A percentile compares a stretch with the other conserved stretches of the same genome.
These are phyloP conservation scores for Cuculus canorus DNA, from an alignment of 2,797 vertebrate genomes.

Conservation along the genomic window DNA sequence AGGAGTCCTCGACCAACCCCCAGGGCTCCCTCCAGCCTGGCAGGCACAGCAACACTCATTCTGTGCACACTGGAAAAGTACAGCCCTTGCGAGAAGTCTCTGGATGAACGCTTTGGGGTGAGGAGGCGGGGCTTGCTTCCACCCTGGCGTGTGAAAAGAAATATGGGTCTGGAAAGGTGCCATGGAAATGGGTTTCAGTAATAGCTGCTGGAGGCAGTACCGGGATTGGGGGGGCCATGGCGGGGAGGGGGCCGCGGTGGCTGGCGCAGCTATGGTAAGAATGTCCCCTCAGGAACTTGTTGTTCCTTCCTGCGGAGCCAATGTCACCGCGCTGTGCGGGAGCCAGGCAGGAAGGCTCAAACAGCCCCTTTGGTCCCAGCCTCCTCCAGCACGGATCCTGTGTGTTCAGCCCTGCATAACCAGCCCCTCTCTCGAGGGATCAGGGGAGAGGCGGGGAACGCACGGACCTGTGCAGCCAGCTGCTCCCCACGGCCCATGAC, in stretches of 20 bases:
- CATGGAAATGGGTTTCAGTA: constrained; percentile 41
- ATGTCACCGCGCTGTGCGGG: constrained; percentile 52
- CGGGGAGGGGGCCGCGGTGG: not conserved
- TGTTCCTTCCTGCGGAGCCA: constrained; percentile 73
- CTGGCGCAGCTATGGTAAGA: constrained; percentile 68
- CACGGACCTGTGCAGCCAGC: accelerated
- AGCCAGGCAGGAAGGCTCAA: constrained; percentile 40
- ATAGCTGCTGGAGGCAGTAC: constrained; percentile 15
- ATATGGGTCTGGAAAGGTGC: constrained; percentile 29
- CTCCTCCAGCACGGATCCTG: not conserved
- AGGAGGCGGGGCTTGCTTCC: not conserved
- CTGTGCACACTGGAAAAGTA: constrained; percentile 43
- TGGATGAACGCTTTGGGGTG: not conserved
- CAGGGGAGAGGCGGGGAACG: accelerated
- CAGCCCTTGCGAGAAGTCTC: constrained; percentile 17
- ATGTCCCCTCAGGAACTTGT: constrained; percentile 75
- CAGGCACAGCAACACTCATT: not conserved
- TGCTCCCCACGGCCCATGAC: accelerated
- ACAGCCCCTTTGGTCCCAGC: not conserved
- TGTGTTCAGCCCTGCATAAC: not conserved
- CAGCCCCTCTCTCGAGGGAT: not conserved
- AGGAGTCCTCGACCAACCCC: not conserved
- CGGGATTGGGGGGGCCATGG: not conserved
- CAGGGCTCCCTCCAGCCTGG: not conserved
- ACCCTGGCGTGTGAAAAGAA: constrained; percentile 46